Conservation (phyloP, 2,888 invertebrate species). For the Trichogramma evanescens region DNA sequence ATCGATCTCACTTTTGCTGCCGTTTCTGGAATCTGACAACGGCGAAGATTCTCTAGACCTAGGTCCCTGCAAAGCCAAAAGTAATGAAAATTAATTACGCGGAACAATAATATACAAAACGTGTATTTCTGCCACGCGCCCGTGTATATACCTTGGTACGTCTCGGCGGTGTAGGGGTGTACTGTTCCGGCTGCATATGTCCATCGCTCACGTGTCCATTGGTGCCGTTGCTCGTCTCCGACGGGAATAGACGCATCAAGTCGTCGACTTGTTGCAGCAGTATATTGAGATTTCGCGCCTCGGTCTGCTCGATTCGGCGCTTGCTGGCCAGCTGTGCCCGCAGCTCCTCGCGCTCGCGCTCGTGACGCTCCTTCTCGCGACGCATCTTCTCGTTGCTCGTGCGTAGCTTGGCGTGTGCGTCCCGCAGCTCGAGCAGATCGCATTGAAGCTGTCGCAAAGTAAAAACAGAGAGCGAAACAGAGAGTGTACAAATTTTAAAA, state of each 20-base stretch:
- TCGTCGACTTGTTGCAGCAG: constrained; percentile 74
- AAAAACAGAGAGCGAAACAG: no score
- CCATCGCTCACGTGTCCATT: neutral
- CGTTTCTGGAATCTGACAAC: constrained; percentile 69
- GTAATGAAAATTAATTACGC: neutral
- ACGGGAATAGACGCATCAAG: constrained; percentile 67
- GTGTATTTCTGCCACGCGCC: neutral
- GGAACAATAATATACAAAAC: neutral
- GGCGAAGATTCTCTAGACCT: constrained; percentile 68
- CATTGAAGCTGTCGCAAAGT: constrained; percentile 61
- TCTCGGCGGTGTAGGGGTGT: constrained; percentile 66
- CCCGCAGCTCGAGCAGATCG: constrained; percentile 78
- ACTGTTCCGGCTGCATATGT: constrained; percentile 46
- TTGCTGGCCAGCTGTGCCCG: constrained; percentile 49
- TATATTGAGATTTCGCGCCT: constrained; percentile 65
- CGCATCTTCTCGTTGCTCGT: constrained; percentile 86
- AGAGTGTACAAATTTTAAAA: no score
- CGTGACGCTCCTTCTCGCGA: constrained; percentile 78
- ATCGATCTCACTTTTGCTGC: constrained; percentile 49
- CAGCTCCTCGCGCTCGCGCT: constrained; percentile 66
- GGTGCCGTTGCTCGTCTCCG: constrained; percentile 51
- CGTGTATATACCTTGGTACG: constrained; percentile 53
- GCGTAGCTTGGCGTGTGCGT: constrained; percentile 84
- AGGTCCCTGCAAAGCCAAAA: constrained; percentile 50
- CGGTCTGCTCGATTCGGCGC: constrained; percentile 55